Evolutionary conservation across 2,113 vertebrate genomes (phyloP).

Genomic region (Pelusios castaneus): DNA sequence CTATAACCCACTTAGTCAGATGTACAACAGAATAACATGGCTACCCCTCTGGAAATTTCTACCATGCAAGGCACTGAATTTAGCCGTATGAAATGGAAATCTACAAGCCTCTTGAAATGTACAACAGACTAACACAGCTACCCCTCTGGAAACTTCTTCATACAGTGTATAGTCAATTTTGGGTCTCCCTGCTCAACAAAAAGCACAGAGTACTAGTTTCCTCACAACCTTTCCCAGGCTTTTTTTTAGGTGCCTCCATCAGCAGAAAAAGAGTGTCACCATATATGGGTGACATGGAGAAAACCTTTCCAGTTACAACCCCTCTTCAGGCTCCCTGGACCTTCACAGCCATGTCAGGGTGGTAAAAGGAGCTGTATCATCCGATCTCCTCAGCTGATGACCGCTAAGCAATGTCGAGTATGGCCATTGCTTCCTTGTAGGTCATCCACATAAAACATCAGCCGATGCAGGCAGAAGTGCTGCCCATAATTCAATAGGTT

Average conservation of each 20-base stretch:
- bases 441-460: too few species aligned
- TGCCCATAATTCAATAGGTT: background rate
- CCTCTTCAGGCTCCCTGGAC: background rate
- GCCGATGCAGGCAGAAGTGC: fast-evolving
- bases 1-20: too few species aligned
- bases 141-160: too few species aligned
- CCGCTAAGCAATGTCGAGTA: background rate
- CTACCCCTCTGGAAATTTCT: too few species aligned
- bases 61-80: too few species aligned
- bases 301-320: background rate
- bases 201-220: background rate
- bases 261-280: background rate
- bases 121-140: too few species aligned
- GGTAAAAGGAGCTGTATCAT: background rate
- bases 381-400: fast-evolving
- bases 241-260: background rate
- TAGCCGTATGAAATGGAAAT: too few species aligned
- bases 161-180: background rate
- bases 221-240: background rate
- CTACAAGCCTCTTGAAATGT: too few species aligned
- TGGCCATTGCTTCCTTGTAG: background rate
- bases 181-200: background rate
- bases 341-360: background rate
- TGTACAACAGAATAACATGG: too few species aligned
- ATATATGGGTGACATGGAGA: background rate